Evolutionary conservation across 1,140 invertebrate species (phyloP).

Genomic region (Panagrolaimus sp.): DNA sequence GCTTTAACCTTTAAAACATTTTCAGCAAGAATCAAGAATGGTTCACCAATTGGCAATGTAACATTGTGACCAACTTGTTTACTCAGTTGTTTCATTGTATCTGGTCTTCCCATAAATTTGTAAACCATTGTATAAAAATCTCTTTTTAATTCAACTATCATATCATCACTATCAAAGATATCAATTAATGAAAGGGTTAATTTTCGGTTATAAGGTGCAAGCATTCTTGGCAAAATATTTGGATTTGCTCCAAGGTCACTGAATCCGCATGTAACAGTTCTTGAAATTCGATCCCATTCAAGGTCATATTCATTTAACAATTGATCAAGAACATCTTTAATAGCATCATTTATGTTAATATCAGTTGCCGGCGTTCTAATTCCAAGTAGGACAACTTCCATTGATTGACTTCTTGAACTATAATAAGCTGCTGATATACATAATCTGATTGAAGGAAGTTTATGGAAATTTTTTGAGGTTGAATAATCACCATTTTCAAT

Average conservation of each 20-base stretch:
- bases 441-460: neutral
- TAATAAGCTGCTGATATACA: slow-evolving; percentile 32
- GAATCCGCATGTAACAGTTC: neutral
- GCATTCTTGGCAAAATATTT: neutral
- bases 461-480: too few species aligned
- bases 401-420: slow-evolving; percentile 5
- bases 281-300: slow-evolving; percentile 11
- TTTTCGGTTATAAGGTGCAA: slow-evolving; percentile 4
- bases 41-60: neutral
- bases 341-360: slow-evolving; percentile 15
- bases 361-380: slow-evolving; percentile 19
- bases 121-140: slow-evolving; percentile 8
- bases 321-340: slow-evolving; percentile 21
- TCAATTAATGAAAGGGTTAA: neutral
- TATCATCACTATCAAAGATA: neutral
- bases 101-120: slow-evolving; percentile 1
- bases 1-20: slow-evolving; percentile 18
- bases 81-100: neutral
- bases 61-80: slow-evolving; percentile 1
- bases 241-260: neutral
- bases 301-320: slow-evolving; percentile 30
- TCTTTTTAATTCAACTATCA: slow-evolving; percentile 14
- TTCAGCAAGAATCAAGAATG: neutral
- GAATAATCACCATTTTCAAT: neutral
- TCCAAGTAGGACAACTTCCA: slow-evolving; percentile 37